Evolutionary conservation across 2,797 vertebrate species (phyloP), one percentile per base, ranked within the genome.

Genomic region (Scolopax bukidnonensis): DNA sequence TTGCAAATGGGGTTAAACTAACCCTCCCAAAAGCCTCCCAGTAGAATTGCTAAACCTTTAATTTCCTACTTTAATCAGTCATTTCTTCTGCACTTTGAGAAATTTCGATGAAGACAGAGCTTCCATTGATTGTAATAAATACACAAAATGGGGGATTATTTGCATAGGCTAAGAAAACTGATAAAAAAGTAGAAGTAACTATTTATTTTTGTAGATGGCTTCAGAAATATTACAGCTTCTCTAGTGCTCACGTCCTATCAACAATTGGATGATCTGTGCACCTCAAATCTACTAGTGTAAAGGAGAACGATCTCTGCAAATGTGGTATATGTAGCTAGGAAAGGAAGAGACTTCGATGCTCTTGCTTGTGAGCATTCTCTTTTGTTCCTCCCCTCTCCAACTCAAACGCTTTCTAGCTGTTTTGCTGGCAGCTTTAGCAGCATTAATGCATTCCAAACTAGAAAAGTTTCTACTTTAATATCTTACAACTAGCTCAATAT

Each of bases 381-480:
- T 96, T 93, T 94, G 87, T 89, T 94, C 82, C 94, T 91, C 74
- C 82, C 82, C 33, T 93, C 56, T 96, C 74, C 68, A 89, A 75
- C 48, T 84, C 84, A 92, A 90, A 93, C 0, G 19, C 45, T 92
- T 94, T 79, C 88, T 95, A 82, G 93, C 85, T 95, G 93, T 85
- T 94, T 92, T 94, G 75, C 81, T 96, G 96, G 96, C 95, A 92
- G 91, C 84, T 90, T 92, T 76, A 93, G 70, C 84, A 95, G 50
- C 77, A 95, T 87, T 92, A 93, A 90, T 94, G 87, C 71, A 71
- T 95, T 96, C 96, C 93, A 94, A 96, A 95, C 79, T 84, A 91
- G 91, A 77, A 93, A 95, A 94, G 70, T 94, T 95, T 97, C 89
- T 94, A n/a, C 90, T 95, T 91, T 84, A 96, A 79, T 93, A 95